phyloP scores from a whole-genome alignment of 2,888 invertebrate species.

The Hyalella azteca region DNA sequence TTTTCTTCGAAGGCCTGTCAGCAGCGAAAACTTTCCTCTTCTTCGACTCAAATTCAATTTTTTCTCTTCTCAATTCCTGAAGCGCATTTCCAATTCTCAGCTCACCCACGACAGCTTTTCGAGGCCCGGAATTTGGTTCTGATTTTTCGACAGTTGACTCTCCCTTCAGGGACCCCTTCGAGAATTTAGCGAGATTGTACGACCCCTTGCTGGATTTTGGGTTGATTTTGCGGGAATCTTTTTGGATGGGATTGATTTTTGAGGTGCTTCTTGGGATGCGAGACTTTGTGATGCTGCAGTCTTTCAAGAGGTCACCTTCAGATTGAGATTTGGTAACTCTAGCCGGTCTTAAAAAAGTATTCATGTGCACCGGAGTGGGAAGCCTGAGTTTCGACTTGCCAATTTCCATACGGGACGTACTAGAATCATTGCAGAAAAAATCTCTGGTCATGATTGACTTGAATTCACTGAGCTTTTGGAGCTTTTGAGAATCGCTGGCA shows the following conservation, averaged over 20 bases:
- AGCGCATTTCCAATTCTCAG: constrained; percentile 15
- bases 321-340: constrained; percentile 18
- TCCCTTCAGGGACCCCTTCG: neutral
- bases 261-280: constrained; percentile 22
- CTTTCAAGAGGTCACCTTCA: constrained; percentile 8
- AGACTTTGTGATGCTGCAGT: neutral
- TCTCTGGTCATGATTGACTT: neutral
- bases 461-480: constrained; percentile 1
- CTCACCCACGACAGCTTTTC: neutral
- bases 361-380: neutral
- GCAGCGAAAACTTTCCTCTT: neutral
- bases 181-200: constrained; percentile 28
- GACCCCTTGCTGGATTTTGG: constrained; percentile 13
- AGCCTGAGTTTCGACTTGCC: neutral
- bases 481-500: neutral
- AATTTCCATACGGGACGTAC: neutral
- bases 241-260: constrained; percentile 7
- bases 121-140: neutral
- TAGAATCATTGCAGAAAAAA: neutral
- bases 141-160: neutral
- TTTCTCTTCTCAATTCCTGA: constrained; percentile 25
- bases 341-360: neutral
- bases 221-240: neutral
- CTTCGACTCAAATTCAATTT: neutral
- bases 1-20: constrained; percentile 5